These are phyloP conservation scores for Drosophila nebulosa DNA, from an alignment of 1,140 invertebrate genomes.

Conservation along the genomic window DNA sequence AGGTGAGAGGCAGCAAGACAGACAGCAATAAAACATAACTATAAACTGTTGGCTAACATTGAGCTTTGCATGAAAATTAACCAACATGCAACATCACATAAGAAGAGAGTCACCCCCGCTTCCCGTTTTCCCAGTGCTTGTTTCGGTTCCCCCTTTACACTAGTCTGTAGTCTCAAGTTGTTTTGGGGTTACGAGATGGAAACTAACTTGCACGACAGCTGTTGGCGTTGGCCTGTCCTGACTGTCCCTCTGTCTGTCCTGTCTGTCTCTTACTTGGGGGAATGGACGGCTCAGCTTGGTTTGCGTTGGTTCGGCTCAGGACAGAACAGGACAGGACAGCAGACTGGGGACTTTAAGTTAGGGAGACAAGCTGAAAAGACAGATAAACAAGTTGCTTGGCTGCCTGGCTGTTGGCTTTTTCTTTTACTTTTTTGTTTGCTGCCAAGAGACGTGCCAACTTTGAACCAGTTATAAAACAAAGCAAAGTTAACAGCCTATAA, in stretches of 20 bases:
- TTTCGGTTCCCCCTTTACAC: neutral
- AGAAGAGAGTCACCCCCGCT: neutral
- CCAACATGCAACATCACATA: constrained; percentile 35
- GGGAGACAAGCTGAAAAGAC: constrained; percentile 65
- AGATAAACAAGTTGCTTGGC: constrained; percentile 60
- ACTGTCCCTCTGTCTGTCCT: neutral
- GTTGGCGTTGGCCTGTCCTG: constrained; percentile 64
- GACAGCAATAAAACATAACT: constrained; percentile 58
- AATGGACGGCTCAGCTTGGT: constrained; percentile 2
- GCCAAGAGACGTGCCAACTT: constrained; percentile 68
- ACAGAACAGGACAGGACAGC: constrained; percentile 4
- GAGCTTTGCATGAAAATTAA: constrained; percentile 49
- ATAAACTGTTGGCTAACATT: constrained; percentile 45
- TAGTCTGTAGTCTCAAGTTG: neutral
- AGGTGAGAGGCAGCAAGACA: neutral
- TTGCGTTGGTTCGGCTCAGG: neutral
- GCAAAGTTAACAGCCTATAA: constrained; percentile 45
- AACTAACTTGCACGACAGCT: constrained; percentile 65
- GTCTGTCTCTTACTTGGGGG: constrained; percentile 30
- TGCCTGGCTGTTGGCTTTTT: constrained; percentile 21
- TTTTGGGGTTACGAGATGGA: constrained; percentile 36
- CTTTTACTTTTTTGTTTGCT: constrained; percentile 25
- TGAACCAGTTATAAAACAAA: constrained; percentile 76
- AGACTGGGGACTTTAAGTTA: constrained; percentile 32
- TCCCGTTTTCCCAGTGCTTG: neutral